Base-by-base conservation (phyloP, 2,888 invertebrate genomes). In the Thelaira solivaga region DNA sequence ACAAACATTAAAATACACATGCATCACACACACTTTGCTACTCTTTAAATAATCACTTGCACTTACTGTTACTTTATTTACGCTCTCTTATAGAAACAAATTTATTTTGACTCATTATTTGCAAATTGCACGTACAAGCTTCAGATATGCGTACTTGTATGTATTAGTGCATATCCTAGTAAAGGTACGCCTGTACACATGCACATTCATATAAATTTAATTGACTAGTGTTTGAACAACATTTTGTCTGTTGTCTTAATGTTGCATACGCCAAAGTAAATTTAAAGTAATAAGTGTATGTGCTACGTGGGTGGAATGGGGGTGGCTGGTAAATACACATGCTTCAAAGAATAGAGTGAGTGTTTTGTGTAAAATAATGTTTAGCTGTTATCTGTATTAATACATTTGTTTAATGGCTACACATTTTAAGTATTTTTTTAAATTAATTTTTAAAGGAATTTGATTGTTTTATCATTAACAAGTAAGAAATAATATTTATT, bases 191-290 rank as follows among this genome's bases (percentile, higher is more conserved):
- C 26, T 41, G 5, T 45, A 31, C 10, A 43, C 53, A 68, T 36
- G 29, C 53, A 64, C 64, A 74, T 59, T 64, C 64, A 64, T 22
- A 69, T 45, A 26, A 49, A 74, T 78, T 78, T 78, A 78, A 78
- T 78, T 69, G 74, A 74, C 68, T 74, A 55, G 61, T 76, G 68
- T 77, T 73, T 55, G 49, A 59, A 69, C 29, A 62, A 57, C 11
- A 34, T 47, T 22, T 61, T 34, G n/a, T n/a, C n/a, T 72, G 53
- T 43, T 62, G 13, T 47, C 22, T 47, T 61, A 69, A 68, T 36
- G 34, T 57, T 47, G 53, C 13, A 29, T 22, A 22, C 11, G n/a
- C 18, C 22, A 34, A 53, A 24, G n/a, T 53, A 29, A 26, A 57
- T 34, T 34, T 22, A 34, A n/a, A 53, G 6, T 3, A 6, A 34